phyloP scores from a whole-genome alignment of 2,888 invertebrate species.

The Autographa gamma region DNA sequence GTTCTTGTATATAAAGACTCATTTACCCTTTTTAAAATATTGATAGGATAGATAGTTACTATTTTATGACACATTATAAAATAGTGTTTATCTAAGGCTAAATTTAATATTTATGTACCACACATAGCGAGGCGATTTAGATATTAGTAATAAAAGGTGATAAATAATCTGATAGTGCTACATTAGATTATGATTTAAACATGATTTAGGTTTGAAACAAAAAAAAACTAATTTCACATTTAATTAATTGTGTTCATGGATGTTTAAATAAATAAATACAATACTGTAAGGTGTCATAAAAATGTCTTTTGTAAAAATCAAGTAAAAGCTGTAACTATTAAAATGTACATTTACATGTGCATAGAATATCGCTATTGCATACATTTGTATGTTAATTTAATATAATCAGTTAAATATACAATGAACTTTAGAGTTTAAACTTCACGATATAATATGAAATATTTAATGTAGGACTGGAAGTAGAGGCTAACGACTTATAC shows the following conservation, averaged over 20 bases:
- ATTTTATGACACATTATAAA: not conserved
- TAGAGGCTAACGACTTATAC: too few relatives aligned
- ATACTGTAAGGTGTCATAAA: too few relatives aligned
- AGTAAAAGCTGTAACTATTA: not conserved
- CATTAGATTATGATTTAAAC: too few relatives aligned
- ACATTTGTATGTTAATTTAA: not conserved
- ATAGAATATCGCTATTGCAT: not conserved
- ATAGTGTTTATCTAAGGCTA: not conserved
- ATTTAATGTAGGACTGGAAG: not conserved
- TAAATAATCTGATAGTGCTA: not conserved
- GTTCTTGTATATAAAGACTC: too few relatives aligned
- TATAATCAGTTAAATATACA: not conserved
- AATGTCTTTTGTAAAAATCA: not conserved
- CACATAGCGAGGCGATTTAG: slow-evolving; percentile 2
- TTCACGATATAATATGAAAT: not conserved
- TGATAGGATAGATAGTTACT: not conserved
- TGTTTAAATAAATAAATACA: too few relatives aligned
- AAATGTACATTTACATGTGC: not conserved
- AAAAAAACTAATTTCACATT: too few relatives aligned
- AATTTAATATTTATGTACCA: not conserved
- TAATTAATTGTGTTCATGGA: too few relatives aligned
- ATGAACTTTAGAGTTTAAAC: not conserved
- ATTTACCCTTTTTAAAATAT: too few relatives aligned
- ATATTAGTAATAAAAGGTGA: not conserved
- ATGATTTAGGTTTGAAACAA: too few relatives aligned